Base-by-base conservation (phyloP, 2,888 invertebrate genomes). In the Didymodactylos carnosus region DNA sequence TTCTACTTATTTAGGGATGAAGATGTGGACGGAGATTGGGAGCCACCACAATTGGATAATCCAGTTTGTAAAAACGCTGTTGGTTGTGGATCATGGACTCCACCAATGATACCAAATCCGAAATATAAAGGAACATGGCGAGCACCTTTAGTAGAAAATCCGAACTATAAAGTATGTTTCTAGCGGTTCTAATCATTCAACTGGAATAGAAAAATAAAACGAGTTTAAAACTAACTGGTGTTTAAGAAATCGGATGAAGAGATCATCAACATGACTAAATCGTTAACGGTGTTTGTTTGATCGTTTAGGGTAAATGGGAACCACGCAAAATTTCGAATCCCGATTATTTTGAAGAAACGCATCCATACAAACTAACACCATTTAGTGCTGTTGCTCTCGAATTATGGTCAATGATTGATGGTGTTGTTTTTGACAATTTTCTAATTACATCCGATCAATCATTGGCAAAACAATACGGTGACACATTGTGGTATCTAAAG, bases 11-110 rank as follows among this genome's bases (percentile, higher is more conserved):
- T 16, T 53, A 62, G 62, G 62, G 97, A 98, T 83, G 88, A 89
- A 25, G 94, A 95, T 77, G 97, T 97, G 90, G 98, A 98, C 84
- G 98, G 98, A 2, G 90, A 91, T 81, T 99, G 97, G 97, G 97
- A 97, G 83, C 89, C 97, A 7, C 92, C 95, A 0, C 86, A 91
- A 73, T 88, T 95, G 40, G 89, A 90, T 79, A 98, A 98, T 86
- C 92, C 94, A 0, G 86, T 86, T 6, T 97, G 95, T 81, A 87
- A 86, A 77, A 86, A 84, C 14, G 89, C 88, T 10, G 87, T 89
- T 4, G 97, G 98, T 19, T 98, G 98, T 85, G 98, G 98, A 0
- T 85, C 86, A 69, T 98, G 97, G 92, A 88, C 87, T 77, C 87
- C 90, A 25, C 91, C 92, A 25, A 85, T 88, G 79, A 87, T 94